phyloP scores from a whole-genome alignment of 92 coral and sea anemone genomes.

The Porites rus region DNA sequence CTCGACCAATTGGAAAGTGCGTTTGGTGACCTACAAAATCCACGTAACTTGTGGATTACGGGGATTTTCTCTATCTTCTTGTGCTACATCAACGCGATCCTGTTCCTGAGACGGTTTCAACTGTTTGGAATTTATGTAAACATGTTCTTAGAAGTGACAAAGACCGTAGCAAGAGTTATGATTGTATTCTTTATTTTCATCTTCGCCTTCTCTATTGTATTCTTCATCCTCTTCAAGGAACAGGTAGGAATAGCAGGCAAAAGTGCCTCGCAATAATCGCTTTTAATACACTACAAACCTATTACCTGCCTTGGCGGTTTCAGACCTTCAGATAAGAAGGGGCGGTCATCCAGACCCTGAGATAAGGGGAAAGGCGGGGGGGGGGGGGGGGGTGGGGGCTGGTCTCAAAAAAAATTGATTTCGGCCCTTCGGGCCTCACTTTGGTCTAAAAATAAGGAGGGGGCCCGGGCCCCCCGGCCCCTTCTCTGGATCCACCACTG shows the following conservation, averaged over 20 bases:
- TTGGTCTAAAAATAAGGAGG: no score
- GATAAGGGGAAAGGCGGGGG: no score
- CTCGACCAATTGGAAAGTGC: background rate
- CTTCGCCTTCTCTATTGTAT: slow-evolving; percentile 81
- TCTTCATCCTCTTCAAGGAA: slow-evolving; percentile 80
- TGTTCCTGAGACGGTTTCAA: slow-evolving; percentile 71
- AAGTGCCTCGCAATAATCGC: background rate
- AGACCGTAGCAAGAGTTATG: slow-evolving; percentile 72
- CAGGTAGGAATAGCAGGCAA: slow-evolving; percentile 58
- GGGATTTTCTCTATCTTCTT: slow-evolving; percentile 65
- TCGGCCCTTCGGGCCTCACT: no score
- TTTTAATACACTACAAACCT: background rate
- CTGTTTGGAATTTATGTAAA: slow-evolving; percentile 87
- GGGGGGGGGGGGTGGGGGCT: no score
- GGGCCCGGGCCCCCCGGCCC: no score
- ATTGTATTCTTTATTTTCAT: slow-evolving; percentile 73
- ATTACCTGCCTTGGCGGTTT: no score
- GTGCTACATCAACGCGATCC: slow-evolving; percentile 65
- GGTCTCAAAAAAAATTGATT: no score
- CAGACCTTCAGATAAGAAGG: no score
- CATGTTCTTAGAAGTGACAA: slow-evolving; percentile 88
- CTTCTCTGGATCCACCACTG: no score
- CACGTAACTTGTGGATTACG: slow-evolving; percentile 50
- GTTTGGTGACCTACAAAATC: slow-evolving; percentile 37
- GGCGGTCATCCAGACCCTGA: no score